A percentile compares a stretch with the other conserved stretches of the same genome.
These are phyloP conservation scores for Carposina sasakii DNA, from an alignment of 1,140 invertebrate genomes.

Conservation along the genomic window DNA sequence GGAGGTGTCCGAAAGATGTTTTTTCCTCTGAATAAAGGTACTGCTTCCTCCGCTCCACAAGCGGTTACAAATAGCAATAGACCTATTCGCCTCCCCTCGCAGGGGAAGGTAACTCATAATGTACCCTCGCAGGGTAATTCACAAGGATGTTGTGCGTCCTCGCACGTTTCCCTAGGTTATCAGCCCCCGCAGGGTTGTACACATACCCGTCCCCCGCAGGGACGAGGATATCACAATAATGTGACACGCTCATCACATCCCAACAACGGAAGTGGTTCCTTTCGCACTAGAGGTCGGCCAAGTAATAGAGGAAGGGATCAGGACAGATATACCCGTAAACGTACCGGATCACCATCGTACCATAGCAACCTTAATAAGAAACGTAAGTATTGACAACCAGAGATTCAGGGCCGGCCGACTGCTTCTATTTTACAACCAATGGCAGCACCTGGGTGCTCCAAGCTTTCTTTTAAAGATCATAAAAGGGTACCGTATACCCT, in stretches of 20 bases:
- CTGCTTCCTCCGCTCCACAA: background rate
- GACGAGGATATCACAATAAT: too few species aligned
- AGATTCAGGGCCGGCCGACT: background rate
- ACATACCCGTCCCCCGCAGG: too few species aligned
- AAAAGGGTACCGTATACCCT: background rate
- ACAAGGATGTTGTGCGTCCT: background rate
- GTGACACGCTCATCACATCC: too few species aligned
- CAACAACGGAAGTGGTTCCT: background rate
- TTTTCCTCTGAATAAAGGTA: background rate
- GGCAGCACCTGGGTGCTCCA: background rate
- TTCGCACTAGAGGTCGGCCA: background rate
- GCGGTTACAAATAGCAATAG: background rate
- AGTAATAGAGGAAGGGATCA: background rate
- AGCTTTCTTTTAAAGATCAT: background rate
- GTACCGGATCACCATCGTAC: background rate
- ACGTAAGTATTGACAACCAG: background rate
- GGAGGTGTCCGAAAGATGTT: background rate
- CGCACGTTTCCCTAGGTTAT: too few species aligned
- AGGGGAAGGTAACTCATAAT: background rate
- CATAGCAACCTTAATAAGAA: background rate
- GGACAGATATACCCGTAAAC: background rate
- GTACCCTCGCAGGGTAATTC: constrained; percentile 5
- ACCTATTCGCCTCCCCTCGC: background rate
- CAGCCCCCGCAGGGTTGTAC: background rate
- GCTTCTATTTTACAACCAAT: background rate